Base-by-base conservation (phyloP, 2,113 vertebrate genomes). In the Gymnorhina tibicen region DNA sequence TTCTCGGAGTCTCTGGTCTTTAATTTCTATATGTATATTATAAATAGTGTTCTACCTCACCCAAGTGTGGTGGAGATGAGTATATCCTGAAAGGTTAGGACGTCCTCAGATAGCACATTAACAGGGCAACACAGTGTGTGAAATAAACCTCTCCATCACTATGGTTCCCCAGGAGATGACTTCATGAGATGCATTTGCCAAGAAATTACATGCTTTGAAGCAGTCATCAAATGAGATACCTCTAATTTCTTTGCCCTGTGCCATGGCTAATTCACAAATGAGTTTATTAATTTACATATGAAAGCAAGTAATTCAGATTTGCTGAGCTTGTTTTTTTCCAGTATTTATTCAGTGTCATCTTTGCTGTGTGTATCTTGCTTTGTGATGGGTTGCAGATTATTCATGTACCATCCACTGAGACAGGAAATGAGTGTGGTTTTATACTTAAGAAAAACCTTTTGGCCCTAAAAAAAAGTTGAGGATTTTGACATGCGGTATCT, bases 251-350 rank as follows among this genome's bases (percentile, higher is more conserved):
- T 78, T 87, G 33, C 60, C 24, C 10, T 63, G 26, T 87, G 47
- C 94, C 28, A 4, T 92, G 64, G 32, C 84, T 95, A 91, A 95
- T 97, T 91, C 69, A 95, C 44, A 89, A 96, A 95, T 91, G 6
- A 91, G 77, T 95, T 95, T 91, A 96, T 94, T 96, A 87, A 92
- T 92, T 96, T 95, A 94, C 94, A 78, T 91, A 87, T 0, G 16
- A 75, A 91, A 80, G 72, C 96, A 95, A 70, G 60, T 92, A 92
- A 92, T 92, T 95, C 64, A 87, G 47, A 91, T 97, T 95, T 89
- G 64, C 66, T 94, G 37, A 94, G 83, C 89, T 96, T 92, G 8
- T 44, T 91, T 73, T 82, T 74, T 80, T 35, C 20, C 53, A 77
- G 3, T 72, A 22, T 89, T 84, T 92, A 56, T 82, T 78, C 80